A percentile compares a stretch with the other conserved stretches of the same genome.
phyloP scores from a whole-genome alignment of 1,140 invertebrate species.

The Drosophila sturtevanti region DNA sequence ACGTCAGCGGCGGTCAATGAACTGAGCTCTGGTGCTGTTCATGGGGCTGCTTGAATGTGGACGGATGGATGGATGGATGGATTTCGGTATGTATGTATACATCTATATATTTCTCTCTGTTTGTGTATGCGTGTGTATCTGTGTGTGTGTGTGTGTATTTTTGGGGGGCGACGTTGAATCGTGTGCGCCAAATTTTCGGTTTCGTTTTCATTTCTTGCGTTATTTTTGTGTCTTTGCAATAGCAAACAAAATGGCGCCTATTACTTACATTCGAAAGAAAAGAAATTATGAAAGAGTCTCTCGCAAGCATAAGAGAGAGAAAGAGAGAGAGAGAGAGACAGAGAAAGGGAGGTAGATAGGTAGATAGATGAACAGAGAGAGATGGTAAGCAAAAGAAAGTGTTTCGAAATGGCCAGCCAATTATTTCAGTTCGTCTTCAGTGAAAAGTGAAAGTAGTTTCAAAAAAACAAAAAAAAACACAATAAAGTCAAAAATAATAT shows the following conservation, averaged over 20 bases:
- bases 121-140: conserved; percentile 3
- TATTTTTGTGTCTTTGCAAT: conserved; percentile 79
- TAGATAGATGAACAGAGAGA: no score
- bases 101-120: background rate
- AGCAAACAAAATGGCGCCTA: conserved; percentile 74
- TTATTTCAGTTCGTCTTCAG: conserved; percentile 22
- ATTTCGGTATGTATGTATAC: conserved; percentile 21
- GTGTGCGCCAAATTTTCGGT: conserved; percentile 75
- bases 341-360: background rate
- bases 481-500: conserved; percentile 5
- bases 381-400: conserved; percentile 66
- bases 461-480: conserved; percentile 9
- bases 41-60: conserved; percentile 1
- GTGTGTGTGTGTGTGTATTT: conserved; percentile 30
- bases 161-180: conserved; percentile 47
- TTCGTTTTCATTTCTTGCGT: conserved; percentile 82
- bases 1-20: conserved; percentile 73
- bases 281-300: conserved; percentile 75
- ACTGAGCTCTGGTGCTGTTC: conserved; percentile 49
- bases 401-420: conserved; percentile 68
- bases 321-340: background rate
- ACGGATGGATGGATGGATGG: background rate
- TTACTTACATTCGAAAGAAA: conserved; percentile 56
- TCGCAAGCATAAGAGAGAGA: background rate
- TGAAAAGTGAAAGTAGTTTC: conserved; percentile 67